A percentile compares a stretch with the other conserved stretches of the same genome.
Evolutionary conservation across 2,113 vertebrate species (phyloP).

Genomic region (Salvelinus namaycush): DNA sequence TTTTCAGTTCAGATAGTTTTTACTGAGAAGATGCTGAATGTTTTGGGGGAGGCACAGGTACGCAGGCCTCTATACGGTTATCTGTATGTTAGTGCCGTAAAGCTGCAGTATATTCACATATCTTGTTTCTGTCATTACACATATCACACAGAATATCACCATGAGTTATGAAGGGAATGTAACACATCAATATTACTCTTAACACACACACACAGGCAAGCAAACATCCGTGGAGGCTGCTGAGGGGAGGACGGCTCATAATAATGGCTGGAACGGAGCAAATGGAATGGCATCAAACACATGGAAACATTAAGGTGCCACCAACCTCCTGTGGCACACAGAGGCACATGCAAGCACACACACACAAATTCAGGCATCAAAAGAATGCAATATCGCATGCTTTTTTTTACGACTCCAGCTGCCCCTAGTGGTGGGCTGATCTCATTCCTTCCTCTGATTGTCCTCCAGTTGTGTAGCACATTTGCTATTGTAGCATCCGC

Average conservation of each 20-base stretch:
- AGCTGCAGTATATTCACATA: constrained; percentile 60
- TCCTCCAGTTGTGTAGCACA: constrained; percentile 66
- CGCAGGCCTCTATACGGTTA: constrained; percentile 27
- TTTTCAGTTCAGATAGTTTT: constrained; percentile 46
- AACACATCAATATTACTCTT: constrained; percentile 28
- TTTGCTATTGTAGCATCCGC: constrained; percentile 71
- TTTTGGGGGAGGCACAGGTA: constrained; percentile 27
- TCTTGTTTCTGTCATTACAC: constrained; percentile 57
- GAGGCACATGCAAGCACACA: constrained; percentile 48
- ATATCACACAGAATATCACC: constrained; percentile 67
- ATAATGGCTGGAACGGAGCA: no score
- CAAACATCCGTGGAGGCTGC: constrained; percentile 11
- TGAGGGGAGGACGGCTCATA: no score
- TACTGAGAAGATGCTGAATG: constrained; percentile 34
- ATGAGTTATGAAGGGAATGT: constrained; percentile 38
- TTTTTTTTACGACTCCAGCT: constrained; percentile 60
- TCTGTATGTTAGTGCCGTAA: constrained; percentile 31
- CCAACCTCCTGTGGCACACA: background rate
- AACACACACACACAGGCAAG: constrained; percentile 9
- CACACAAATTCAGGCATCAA: constrained; percentile 57
- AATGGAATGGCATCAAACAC: no score
- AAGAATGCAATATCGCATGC: constrained; percentile 75
- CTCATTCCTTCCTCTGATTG: constrained; percentile 13
- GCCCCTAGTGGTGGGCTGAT: constrained; percentile 29
- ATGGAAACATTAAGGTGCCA: no score